Evolutionary conservation across 1,140 invertebrate species (phyloP), one percentile per base, ranked within the genome.

Genomic region (Littorina saxatilis): DNA sequence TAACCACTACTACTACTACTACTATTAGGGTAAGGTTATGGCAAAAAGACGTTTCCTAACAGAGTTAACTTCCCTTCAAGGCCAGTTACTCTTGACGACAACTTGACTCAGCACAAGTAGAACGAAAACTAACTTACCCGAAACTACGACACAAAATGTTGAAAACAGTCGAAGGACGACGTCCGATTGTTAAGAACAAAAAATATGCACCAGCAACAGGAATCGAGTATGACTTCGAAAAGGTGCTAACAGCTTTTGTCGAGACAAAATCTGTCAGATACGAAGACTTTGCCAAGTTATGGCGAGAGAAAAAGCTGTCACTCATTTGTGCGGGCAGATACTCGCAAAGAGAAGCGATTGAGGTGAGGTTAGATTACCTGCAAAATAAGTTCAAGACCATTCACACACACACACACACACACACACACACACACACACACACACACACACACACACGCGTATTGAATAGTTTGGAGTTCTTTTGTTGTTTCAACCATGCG

Each of bases 401-500:
- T 17, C 43, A 47, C 43, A 47, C 43, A 17, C 43, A 47, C 43
- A 47, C 43, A 47, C 43, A 47, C 43, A 47, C 43, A 47, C 43
- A 47, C 43, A 47, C 7, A 9, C 7, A 47, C 43, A 47, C 43
- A 47, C 43, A 47, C 43, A 47, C 43, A 47, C 43, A 47, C 43
- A 47, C 43, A 47, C 43, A 47, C 43, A 47, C 43, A 47, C 43
- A 47, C 43, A 47, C 43, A 47, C 43, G 7, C n/a, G 4, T 58
- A 5, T 23, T 27, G 15, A 23, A 7, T 81, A 87, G 85, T 87
- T 85, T n/a, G n/a, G n/a, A n/a, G n/a, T n/a, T n/a, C n/a, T n/a
- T n/a, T n/a, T n/a, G n/a, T n/a, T n/a, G n/a, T n/a, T n/a, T n/a
- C n/a, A n/a, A n/a, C n/a, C n/a, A n/a, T n/a, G n/a, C n/a, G n/a